These are phyloP conservation scores for Agonum fuliginosum DNA, from an alignment of 2,888 invertebrate species.

Conservation along the genomic window DNA sequence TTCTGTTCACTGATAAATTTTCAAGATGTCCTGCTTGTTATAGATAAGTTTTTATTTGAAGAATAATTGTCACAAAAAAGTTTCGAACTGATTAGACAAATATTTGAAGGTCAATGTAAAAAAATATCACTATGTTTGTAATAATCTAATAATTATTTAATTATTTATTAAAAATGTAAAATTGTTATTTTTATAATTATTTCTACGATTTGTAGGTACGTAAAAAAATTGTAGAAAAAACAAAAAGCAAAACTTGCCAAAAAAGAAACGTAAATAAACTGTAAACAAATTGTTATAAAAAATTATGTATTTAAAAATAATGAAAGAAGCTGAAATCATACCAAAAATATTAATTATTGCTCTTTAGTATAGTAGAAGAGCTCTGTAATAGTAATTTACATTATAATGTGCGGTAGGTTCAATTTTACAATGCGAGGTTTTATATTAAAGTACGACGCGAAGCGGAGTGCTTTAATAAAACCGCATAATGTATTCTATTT, in stretches of 20 bases:
- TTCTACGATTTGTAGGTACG: background rate
- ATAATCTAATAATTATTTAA: slow-evolving; percentile 11
- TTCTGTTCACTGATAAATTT: slow-evolving; percentile 2
- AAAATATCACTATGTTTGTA: background rate
- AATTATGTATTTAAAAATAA: too few relatives aligned
- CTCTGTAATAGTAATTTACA: too few relatives aligned
- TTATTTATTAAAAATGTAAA: slow-evolving; percentile 13
- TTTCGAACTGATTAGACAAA: slow-evolving; percentile 21
- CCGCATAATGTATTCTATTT: too few relatives aligned
- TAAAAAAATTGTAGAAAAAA: slow-evolving; percentile 4
- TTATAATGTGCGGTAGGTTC: too few relatives aligned
- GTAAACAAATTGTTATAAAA: background rate
- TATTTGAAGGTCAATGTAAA: slow-evolving; percentile 12
- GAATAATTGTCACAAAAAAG: background rate
- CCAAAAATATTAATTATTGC: too few relatives aligned
- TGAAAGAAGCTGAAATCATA: too few relatives aligned
- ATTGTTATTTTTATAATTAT: slow-evolving; percentile 22
- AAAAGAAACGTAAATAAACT: background rate
- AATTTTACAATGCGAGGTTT: too few relatives aligned
- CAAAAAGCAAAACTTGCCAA: slow-evolving; percentile 16
- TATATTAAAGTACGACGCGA: too few relatives aligned
- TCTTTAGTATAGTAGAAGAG: too few relatives aligned
- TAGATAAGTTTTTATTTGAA: slow-evolving; percentile 16
- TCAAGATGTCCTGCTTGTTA: background rate
- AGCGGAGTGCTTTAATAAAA: too few relatives aligned